Base-by-base conservation (phyloP, 1,140 invertebrate species). In the Drosophila lacertosa region DNA sequence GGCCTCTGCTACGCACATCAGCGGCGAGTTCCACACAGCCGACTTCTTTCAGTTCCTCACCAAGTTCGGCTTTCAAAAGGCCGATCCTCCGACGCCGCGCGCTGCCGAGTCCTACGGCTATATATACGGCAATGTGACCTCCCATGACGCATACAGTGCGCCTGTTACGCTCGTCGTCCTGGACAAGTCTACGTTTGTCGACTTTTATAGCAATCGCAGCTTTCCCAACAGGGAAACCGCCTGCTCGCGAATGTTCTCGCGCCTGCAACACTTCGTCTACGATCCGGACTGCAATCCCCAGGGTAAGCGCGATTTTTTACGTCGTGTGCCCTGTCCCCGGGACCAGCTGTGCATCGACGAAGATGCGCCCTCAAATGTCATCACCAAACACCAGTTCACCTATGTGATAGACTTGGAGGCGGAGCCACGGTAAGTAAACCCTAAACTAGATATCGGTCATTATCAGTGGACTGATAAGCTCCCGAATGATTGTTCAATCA, bases 21-120 rank as follows among this genome's bases (percentile, higher is more conserved):
- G 64, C 13, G 95, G 95, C 26, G 93, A 92, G 2, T 96, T 95
- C 89, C 92, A 94, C 60, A 94, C 94, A 1, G 92, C 92, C 3
- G 94, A 97, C 35, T 98, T 98, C 91, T 98, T 98, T 91, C 94
- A 95, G 88, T 98, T 99, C 92, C 92, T 99, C 32, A 94, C 97
- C 2, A 99, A 99, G 92, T 99, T 99, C 92, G 98, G 98, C 57
- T 97, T 99, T 91, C 97, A 99, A 92, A 98, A 99, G 92, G 98
- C 97, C n/a, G 96, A 98, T 91, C 93, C 94, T 0, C 83, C 79
- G 94, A 96, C 90, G 94, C 95, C 73, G 93, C 95, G 79, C 94
- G 73, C 50, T 37, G 20, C 94, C 71, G 94, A 96, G 69, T 97
- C 97, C 62, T 95, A 96, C 92, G 98, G 98, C 24, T 99, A 97